Base-by-base conservation (phyloP, 1,140 invertebrate genomes). In the Leptestheria dahalacensis region DNA sequence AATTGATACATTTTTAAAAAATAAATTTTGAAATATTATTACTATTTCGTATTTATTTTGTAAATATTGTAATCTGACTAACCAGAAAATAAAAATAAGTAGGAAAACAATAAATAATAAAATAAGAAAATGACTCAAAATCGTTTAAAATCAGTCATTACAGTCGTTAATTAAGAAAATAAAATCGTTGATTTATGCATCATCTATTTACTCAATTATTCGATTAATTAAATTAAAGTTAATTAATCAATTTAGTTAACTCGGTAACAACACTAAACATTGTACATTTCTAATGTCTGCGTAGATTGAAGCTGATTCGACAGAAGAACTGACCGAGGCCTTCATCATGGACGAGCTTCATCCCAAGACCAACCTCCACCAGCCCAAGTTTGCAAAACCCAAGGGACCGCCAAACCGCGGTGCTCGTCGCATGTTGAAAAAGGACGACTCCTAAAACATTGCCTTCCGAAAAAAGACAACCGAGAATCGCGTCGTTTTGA, bases 321-420 rank as follows among this genome's bases (percentile, higher is more conserved):
- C 86, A 49, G 79, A 80, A 65, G 91, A 97, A 75, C 70, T 97
- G 52, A 92, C 87, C 1, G 88, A 91, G 73, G 83, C 86, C 63
- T 94, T 80, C 73, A 75, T 98, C 6, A 81, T 88, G 70, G 91
- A 95, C 65, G 91, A 97, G 75, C 79, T 98, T 61, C 91, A 97
- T 75, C 94, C 94, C 9, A 92, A 90, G 71, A 84, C 86, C 67
- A 91, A 86, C 72, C 79, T 93, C 49, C 85, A 91, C 71, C 79
- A 84, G 65, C 88, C 86, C 28, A 89, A 91, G 65, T 97, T 97
- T 78, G 87, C 87, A 25, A 95, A 94, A 74, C 93, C 93, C 11
- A 94, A 93, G 75, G 91, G 91, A 41, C 93, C 92, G 63, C 86
- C 88, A 2, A 86, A 86, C 66, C 77, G 92, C 67, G 93, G 92